Base-by-base conservation (phyloP, 2,888 invertebrate genomes). In the Morpho deidamia region DNA sequence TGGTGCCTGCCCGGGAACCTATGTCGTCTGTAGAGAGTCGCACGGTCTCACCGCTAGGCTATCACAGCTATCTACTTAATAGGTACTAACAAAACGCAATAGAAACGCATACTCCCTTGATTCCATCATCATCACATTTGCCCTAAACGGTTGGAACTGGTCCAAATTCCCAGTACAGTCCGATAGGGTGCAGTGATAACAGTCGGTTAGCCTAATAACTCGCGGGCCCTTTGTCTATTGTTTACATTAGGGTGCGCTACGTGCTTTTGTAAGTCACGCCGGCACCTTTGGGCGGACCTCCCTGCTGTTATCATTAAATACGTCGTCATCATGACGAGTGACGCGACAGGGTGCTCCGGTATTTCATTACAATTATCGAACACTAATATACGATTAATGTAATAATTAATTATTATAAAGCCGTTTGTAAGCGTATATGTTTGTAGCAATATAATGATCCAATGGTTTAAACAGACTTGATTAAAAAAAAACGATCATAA, bases 191-290 rank as follows among this genome's bases (percentile, higher is more conserved):
- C 55, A 60, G 49, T 56, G 82, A 85, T 85, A 72, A 68, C 73
- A 68, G 82, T 83, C 83, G 70, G 67, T 64, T 71, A 70, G 73
- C 72, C 78, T 86, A 84, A 83, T 83, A 83, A 76, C 74, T 65
- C 52, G 67, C 66, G 88, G 86, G 67, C 60, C 71, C 81, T 89
- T 89, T 88, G 87, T 82, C 88, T 75, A 89, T 89, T 89, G 89
- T 87, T 86, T 89, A 86, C 87, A 84, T 83, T 83, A 74, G 87
- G 87, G 83, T 80, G 76, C 76, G 63, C 68, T 76, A 87, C 88
- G 87, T 86, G 87, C 77, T 83, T 83, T 78, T 73, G 83, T 81
- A 71, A 80, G 84, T 83, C 87, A 83, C 74, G 87, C 84, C 87
- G 88, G 85, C 72, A 63, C 71, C 86, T 84, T 86, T 87, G 73